A percentile compares a stretch with the other conserved stretches of the same genome.
These are phyloP conservation scores for Dolichotis patagonum DNA, from an alignment of 2,113 vertebrate genomes.

Conservation along the genomic window DNA sequence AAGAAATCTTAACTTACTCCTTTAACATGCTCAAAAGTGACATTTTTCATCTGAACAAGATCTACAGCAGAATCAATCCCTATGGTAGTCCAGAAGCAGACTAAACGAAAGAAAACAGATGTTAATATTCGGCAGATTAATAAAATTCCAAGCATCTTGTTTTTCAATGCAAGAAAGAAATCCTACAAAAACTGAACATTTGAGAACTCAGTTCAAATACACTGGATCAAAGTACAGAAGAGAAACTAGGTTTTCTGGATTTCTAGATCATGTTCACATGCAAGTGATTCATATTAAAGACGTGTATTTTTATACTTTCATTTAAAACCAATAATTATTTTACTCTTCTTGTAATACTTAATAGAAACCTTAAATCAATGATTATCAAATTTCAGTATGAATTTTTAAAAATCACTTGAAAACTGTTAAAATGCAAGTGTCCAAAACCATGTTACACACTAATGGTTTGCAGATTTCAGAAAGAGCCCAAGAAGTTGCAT, in stretches of 20 bases:
- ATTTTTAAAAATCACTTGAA: not conserved
- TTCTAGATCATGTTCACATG: conserved; percentile 25
- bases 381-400: not conserved
- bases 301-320: not conserved
- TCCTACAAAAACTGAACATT: not conserved
- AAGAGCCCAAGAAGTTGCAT: not conserved
- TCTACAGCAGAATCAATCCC: conserved; percentile 96
- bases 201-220: not conserved
- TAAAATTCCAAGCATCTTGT: not conserved
- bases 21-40: conserved; percentile 98
- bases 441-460: not conserved
- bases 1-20: conserved; percentile 88
- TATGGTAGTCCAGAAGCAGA: conserved; percentile 95
- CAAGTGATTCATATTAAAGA: conserved; percentile 22
- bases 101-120: conserved; percentile 84
- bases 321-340: conserved; percentile 46
- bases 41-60: conserved; percentile 97
- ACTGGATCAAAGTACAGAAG: not conserved
- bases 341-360: not conserved
- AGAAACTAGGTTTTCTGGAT: not conserved
- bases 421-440: not conserved
- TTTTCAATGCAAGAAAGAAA: conserved; percentile 45
- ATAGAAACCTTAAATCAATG: conserved; percentile 1
- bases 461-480: not conserved
- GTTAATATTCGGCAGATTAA: not conserved